A percentile compares a stretch with the other conserved stretches of the same genome.
Evolutionary conservation across 1,140 invertebrate genomes (phyloP).

Genomic region (Orchestia grillus): DNA sequence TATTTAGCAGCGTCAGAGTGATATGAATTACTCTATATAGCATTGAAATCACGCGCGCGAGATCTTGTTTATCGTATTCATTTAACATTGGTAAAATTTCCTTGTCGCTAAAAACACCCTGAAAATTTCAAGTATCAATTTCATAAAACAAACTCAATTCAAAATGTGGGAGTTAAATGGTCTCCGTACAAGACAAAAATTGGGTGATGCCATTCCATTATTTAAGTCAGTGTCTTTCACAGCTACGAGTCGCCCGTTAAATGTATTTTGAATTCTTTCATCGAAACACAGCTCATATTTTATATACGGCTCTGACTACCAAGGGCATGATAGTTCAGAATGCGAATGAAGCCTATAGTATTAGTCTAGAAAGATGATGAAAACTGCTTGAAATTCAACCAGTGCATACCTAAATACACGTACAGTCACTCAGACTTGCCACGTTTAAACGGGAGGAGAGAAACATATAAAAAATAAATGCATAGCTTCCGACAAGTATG

Average conservation of each 20-base stretch:
- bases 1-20: neutral
- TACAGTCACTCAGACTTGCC: neutral
- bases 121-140: neutral
- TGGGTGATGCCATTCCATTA: neutral
- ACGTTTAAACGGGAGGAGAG: neutral
- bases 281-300: neutral
- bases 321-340: neutral
- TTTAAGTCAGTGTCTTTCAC: neutral
- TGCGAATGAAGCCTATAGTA: neutral
- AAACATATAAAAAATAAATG: no score
- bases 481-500: neutral
- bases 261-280: neutral
- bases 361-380: neutral
- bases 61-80: neutral
- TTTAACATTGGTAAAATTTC: neutral
- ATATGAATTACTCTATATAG: neutral
- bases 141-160: neutral
- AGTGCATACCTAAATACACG: neutral
- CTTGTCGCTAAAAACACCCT: no score
- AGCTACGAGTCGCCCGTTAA: neutral
- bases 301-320: neutral
- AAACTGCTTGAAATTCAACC: neutral
- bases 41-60: neutral
- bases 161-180: neutral
- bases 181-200: neutral